Evolutionary conservation across 2,113 vertebrate species (phyloP), one percentile per base, ranked within the genome.

Genomic region (Noturus placidus): DNA sequence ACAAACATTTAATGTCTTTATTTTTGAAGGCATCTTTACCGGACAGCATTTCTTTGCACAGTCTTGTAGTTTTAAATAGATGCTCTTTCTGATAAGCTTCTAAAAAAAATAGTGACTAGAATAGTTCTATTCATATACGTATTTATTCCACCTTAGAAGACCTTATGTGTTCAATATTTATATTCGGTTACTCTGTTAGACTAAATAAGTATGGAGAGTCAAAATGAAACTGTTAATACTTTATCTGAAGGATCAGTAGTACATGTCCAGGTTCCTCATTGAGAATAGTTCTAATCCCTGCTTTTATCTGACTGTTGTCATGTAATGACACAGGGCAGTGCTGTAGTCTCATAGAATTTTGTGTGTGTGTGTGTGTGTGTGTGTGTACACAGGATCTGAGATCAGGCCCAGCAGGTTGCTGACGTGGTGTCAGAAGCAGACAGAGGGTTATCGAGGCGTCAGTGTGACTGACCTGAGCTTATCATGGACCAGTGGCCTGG

Each of bases 341-440:
- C 54, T 15, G n/a, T 14, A 30, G 42, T 0, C 76, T 42, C 17
- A 69, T 50, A 54, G 46, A 52, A 61, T 1, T 13, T 61, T 81
- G 1, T 59, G 27, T 50, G 77, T 79, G 59, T 86, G 54, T 35
- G 77, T 78, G 59, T 86, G 54, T 88, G 54, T 81, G n/a, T 84
- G n/a, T 79, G n/a, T 50, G n/a, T 65, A 6, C 59, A 59, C 91
- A 99, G 98, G 98, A 91, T 98, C 97, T 0, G 98, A 99, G 82
- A 94, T 97, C 89, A 94, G 97, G 78, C 98, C 98, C 5, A 95
- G 96, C 59, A 96, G 97, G 89, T 97, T 99, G 86, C 86, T 99
- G 89, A 97, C 97, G 1, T 99, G 98, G 98, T 99, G 98, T 93
- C 97, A 98, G 94, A 98, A 96, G 87, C 97, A 98, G 93, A 98